phyloP scores from a whole-genome alignment of 2,888 invertebrate species.

The Apoda limacodes region DNA sequence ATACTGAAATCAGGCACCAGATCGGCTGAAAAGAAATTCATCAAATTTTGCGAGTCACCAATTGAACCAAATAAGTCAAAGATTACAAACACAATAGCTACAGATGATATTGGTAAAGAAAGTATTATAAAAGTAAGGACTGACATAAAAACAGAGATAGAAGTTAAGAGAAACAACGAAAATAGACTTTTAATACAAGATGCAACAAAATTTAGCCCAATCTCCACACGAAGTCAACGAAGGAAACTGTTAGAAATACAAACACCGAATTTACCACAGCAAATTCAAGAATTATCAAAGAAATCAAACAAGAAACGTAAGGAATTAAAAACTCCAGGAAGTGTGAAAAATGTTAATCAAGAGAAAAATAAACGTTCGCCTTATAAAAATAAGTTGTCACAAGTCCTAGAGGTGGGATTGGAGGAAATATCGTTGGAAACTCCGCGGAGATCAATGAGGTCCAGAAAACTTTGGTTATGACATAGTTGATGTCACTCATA shows the following conservation, averaged over 20 bases:
- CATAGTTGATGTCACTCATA: no score
- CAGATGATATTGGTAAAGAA: conserved; percentile 6
- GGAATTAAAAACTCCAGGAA: no score
- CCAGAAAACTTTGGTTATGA: no score
- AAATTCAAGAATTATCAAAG: conserved; percentile 12
- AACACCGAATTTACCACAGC: conserved; percentile 21
- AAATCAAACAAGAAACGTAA: no score
- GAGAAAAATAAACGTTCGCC: no score
- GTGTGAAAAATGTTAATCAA: no score
- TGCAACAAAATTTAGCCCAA: conserved; percentile 28
- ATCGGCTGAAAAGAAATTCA: conserved; percentile 35
- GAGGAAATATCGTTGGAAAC: no score
- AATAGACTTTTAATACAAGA: conserved; percentile 32
- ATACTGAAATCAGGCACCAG: conserved; percentile 38
- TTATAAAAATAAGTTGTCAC: no score
- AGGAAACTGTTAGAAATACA: conserved; percentile 33
- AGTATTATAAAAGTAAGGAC: conserved; percentile 4
- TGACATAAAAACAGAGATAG: conserved; percentile 1
- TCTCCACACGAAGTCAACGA: conserved; percentile 36
- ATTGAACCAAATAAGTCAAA: conserved; percentile 16
- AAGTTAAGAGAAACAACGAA: conserved; percentile 16
- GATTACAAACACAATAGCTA: conserved; percentile 4
- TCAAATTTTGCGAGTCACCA: conserved; percentile 41
- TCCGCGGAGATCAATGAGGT: no score
- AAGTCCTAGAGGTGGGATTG: no score